Evolutionary conservation across 2,888 invertebrate genomes (phyloP).

Genomic region (Dicycla oo): DNA sequence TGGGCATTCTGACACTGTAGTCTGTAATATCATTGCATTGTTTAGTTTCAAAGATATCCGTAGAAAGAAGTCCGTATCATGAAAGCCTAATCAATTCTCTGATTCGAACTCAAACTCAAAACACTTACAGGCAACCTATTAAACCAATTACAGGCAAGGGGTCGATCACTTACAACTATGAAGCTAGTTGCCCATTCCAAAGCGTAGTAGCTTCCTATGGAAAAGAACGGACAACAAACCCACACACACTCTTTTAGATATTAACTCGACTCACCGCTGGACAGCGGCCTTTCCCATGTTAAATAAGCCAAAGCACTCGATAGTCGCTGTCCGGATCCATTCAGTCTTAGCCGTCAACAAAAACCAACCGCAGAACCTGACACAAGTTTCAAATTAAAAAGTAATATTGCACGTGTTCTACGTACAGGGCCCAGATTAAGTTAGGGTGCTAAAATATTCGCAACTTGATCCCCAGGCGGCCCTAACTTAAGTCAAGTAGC

Average conservation of each 20-base stretch:
- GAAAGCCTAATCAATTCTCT: neutral
- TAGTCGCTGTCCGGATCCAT: neutral
- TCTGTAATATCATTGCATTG: slow-evolving; percentile 28
- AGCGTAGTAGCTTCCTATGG: too few species aligned
- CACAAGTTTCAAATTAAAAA: neutral
- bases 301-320: neutral
- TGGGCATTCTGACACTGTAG: slow-evolving; percentile 29
- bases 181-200: too few species aligned
- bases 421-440: neutral
- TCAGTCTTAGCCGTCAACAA: neutral
- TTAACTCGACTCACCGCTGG: neutral
- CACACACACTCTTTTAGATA: too few species aligned
- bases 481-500: slow-evolving; percentile 25
- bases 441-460: slow-evolving; percentile 15
- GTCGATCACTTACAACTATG: too few species aligned
- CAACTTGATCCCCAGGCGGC: neutral
- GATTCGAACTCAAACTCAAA: neutral
- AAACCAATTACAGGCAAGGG: too few species aligned
- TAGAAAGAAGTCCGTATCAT: too few species aligned
- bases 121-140: too few species aligned
- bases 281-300: neutral
- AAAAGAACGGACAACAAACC: too few species aligned
- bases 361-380: neutral
- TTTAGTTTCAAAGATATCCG: neutral
- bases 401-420: neutral